Evolutionary conservation across 2,888 invertebrate genomes (phyloP).

Genomic region (Oxyteleia sp.): DNA sequence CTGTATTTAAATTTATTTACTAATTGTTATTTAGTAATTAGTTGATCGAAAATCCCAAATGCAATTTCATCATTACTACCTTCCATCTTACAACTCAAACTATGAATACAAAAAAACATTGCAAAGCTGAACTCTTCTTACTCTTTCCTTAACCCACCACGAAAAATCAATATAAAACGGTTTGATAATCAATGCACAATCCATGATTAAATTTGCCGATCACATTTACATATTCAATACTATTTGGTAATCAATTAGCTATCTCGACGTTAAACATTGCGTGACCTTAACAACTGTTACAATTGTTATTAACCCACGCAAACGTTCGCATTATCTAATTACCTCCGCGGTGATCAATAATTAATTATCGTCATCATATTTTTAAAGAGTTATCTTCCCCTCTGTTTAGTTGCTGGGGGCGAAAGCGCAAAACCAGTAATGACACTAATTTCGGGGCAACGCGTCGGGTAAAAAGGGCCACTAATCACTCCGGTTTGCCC

Average conservation of each 20-base stretch:
- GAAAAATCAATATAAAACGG: too few relatives aligned
- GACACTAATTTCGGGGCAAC: neutral
- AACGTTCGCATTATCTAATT: neutral
- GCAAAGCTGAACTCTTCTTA: too few relatives aligned
- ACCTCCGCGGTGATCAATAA: neutral
- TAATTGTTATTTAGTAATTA: too few relatives aligned
- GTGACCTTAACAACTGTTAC: neutral
- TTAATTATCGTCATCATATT: neutral
- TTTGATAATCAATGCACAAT: conserved; percentile 14
- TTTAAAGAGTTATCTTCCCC: too few relatives aligned
- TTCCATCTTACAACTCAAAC: too few relatives aligned
- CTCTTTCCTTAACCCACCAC: too few relatives aligned
- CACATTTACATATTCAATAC: conserved; percentile 30
- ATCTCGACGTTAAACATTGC: neutral
- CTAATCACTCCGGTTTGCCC: conserved; percentile 15
- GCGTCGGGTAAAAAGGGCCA: conserved; percentile 2
- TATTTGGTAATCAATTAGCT: conserved; percentile 19
- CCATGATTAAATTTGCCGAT: conserved; percentile 24
- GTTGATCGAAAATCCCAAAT: too few relatives aligned
- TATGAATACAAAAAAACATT: too few relatives aligned
- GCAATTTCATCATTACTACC: too few relatives aligned
- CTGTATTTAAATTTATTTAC: too few relatives aligned
- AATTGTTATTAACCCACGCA: neutral
- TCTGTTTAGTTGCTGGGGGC: too few relatives aligned
- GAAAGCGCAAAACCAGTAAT: conserved; percentile 1